Conservation (phyloP, 2,888 invertebrate genomes). For the Eledona agricola region DNA sequence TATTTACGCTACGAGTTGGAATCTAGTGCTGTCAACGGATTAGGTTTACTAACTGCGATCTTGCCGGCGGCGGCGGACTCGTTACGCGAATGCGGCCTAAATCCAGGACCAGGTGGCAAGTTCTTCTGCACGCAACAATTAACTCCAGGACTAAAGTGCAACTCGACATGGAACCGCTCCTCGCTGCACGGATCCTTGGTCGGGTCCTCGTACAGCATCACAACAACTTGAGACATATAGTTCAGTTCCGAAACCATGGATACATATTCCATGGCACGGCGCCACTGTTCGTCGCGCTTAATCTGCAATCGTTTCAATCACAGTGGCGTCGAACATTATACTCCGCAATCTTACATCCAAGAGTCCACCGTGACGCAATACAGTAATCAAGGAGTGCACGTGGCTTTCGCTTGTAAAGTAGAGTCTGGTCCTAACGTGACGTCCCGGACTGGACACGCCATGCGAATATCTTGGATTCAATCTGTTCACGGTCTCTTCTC, state of each 20-base stretch:
- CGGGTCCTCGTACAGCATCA: slow-evolving; percentile 99
- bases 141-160: slow-evolving; percentile 98
- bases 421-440: slow-evolving; percentile 97
- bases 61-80: slow-evolving; percentile 74
- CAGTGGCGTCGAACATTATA: neutral
- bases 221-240: slow-evolving; percentile 99
- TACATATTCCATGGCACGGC: slow-evolving; percentile 97
- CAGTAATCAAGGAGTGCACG: slow-evolving; percentile 96
- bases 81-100: slow-evolving; percentile 89
- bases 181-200: slow-evolving; percentile 92
- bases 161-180: slow-evolving; percentile 95
- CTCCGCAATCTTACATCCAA: slow-evolving; percentile 72
- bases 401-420: slow-evolving; percentile 99
- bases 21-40: too few relatives aligned
- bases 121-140: slow-evolving; percentile 97
- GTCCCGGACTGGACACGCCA: slow-evolving; percentile 96
- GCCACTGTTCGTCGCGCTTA: slow-evolving; percentile 95
- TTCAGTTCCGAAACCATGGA: slow-evolving; percentile 97
- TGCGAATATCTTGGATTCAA: slow-evolving; percentile 97
- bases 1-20: too few relatives aligned
- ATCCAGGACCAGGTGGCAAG: slow-evolving; percentile 91
- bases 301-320: too few relatives aligned
- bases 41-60: slow-evolving; percentile 64
- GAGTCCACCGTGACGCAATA: slow-evolving; percentile 91
- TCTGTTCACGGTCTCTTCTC: slow-evolving; percentile 94